These are phyloP conservation scores for Dryobota labecula DNA, from an alignment of 2,888 invertebrate genomes.

Conservation along the genomic window DNA sequence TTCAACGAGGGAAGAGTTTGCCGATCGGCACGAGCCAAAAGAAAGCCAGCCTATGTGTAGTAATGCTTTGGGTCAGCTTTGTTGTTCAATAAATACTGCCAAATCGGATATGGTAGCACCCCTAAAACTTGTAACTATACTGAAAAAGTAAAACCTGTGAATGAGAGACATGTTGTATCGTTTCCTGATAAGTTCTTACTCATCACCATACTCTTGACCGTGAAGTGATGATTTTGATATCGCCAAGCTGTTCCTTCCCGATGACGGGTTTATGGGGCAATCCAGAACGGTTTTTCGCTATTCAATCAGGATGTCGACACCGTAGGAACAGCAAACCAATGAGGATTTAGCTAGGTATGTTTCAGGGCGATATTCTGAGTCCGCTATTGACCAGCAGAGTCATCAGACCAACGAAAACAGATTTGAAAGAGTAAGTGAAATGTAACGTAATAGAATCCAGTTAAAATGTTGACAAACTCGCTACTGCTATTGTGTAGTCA, in stretches of 20 bases:
- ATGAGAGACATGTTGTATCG: neutral
- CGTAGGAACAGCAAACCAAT: neutral
- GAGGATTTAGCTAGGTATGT: neutral
- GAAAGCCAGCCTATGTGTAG: neutral
- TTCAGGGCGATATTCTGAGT: neutral
- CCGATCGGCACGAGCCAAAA: neutral
- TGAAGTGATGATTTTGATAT: neutral
- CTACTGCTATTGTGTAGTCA: conserved; percentile 18
- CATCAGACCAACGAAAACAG: neutral
- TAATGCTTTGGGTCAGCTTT: neutral
- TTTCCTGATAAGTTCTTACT: neutral
- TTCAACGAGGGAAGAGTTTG: neutral
- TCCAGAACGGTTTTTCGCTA: neutral
- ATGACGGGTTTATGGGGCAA: neutral
- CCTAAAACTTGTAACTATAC: neutral
- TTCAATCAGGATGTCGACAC: neutral
- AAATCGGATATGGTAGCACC: neutral
- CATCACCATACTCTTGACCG: neutral
- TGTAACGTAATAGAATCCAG: neutral
- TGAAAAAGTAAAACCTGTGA: neutral
- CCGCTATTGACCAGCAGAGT: neutral
- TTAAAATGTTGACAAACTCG: neutral
- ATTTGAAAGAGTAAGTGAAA: neutral
- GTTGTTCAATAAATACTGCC: neutral
- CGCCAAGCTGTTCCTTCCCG: neutral